A percentile compares a stretch with the other conserved stretches of the same genome.
phyloP scores from a whole-genome alignment of 2,888 invertebrate species.

The Drosophila recens region DNA sequence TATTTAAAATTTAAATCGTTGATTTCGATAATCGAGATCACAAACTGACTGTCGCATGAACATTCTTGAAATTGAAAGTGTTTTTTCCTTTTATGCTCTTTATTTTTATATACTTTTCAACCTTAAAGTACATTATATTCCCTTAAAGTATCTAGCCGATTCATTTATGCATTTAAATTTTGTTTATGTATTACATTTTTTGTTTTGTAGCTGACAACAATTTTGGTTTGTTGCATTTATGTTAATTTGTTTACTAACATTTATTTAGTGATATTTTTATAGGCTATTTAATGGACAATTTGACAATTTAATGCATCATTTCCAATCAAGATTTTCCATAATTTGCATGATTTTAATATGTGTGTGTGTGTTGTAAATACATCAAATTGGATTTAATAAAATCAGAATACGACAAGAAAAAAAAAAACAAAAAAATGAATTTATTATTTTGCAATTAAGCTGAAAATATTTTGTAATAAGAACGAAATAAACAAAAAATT shows the following conservation, averaged over 20 bases:
- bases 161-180: background rate
- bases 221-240: background rate
- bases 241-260: constrained; percentile 1
- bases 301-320: constrained; percentile 2
- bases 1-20: no score
- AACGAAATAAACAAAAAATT: constrained; percentile 3
- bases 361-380: constrained; percentile 7
- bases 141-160: background rate
- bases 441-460: constrained; percentile 45
- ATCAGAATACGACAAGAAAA: background rate
- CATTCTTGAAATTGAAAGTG: background rate
- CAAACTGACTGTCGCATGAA: background rate
- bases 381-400: constrained; percentile 31
- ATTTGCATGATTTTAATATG: constrained; percentile 32
- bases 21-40: background rate
- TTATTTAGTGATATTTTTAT: constrained; percentile 7
- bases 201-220: background rate
- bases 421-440: background rate
- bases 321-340: background rate
- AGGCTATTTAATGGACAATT: background rate
- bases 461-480: constrained; percentile 15
- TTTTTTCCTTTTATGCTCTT: background rate
- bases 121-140: background rate
- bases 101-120: background rate
- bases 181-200: background rate